Evolutionary conservation across 1,140 invertebrate species (phyloP).

Genomic region (Trinorchestia longiramus): DNA sequence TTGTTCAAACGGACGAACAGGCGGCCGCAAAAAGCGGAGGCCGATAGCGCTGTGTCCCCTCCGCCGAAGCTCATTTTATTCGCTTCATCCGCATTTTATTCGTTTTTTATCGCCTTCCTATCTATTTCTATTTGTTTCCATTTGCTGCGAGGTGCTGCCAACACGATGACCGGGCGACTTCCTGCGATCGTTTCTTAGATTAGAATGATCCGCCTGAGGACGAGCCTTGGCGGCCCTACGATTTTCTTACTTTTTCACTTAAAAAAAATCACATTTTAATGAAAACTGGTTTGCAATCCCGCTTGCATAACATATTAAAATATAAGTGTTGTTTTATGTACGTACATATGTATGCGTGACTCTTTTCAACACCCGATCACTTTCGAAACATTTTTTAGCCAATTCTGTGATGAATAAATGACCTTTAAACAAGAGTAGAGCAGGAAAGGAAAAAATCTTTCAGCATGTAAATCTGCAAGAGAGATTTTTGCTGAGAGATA

Average conservation of each 20-base stretch:
- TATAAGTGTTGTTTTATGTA: too few species aligned
- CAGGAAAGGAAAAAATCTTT: too few species aligned
- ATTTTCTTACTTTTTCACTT: not conserved
- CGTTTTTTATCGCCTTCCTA: slow-evolving; percentile 50
- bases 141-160: slow-evolving; percentile 15
- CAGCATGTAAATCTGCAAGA: too few species aligned
- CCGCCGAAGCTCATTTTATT: slow-evolving; percentile 8
- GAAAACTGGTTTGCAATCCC: too few species aligned
- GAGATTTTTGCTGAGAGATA: too few species aligned
- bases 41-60: not conserved
- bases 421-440: too few species aligned
- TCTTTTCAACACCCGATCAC: too few species aligned
- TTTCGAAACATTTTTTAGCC: too few species aligned
- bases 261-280: not conserved
- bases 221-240: not conserved
- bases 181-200: slow-evolving; percentile 46
- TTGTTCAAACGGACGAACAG: not conserved
- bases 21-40: not conserved
- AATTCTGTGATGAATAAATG: too few species aligned
- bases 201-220: slow-evolving; percentile 38
- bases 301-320: too few species aligned
- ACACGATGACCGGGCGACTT: slow-evolving; percentile 1
- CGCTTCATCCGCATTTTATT: slow-evolving; percentile 41
- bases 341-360: too few species aligned
- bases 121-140: slow-evolving; percentile 55